Evolutionary conservation across 2,888 invertebrate species (phyloP).

Genomic region (Sarcophaga caerulescens): DNA sequence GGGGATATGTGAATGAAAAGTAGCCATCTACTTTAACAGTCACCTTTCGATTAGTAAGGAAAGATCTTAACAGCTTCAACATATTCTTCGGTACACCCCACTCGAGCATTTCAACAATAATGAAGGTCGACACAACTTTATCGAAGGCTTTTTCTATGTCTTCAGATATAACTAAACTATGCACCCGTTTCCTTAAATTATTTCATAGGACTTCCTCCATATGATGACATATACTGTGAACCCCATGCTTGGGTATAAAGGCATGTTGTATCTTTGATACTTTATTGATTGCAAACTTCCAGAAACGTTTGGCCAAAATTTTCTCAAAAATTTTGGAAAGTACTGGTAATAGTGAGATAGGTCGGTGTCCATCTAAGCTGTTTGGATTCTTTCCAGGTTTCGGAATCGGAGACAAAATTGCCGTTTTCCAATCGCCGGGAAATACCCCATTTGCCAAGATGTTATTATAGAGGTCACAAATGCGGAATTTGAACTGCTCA

Average conservation of each 20-base stretch:
- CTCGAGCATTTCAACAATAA: constrained; percentile 5
- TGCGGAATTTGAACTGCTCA: not conserved
- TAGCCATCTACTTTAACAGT: constrained; percentile 29
- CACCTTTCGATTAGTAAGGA: constrained; percentile 20
- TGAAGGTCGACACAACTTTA: not conserved
- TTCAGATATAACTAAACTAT: constrained; percentile 29
- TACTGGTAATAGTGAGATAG: constrained; percentile 9
- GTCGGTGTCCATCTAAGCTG: constrained; percentile 8
- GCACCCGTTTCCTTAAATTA: not conserved
- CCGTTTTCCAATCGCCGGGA: constrained; percentile 28
- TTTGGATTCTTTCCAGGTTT: constrained; percentile 16
- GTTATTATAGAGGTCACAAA: constrained; percentile 20
- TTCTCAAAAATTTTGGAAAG: constrained; percentile 15
- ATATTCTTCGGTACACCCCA: constrained; percentile 3
- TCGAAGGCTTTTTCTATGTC: constrained; percentile 34
- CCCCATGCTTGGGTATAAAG: constrained; percentile 18
- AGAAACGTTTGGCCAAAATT: constrained; percentile 12
- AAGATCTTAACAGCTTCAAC: constrained; percentile 18
- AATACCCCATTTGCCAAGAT: constrained; percentile 23
- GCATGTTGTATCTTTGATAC: constrained; percentile 30
- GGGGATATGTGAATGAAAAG: not conserved
- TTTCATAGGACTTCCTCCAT: not conserved
- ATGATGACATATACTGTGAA: constrained; percentile 18
- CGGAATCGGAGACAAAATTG: constrained; percentile 22
- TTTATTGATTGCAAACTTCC: not conserved